These are phyloP conservation scores for Litoditis marina DNA, from an alignment of 2,888 invertebrate genomes.

Conservation along the genomic window DNA sequence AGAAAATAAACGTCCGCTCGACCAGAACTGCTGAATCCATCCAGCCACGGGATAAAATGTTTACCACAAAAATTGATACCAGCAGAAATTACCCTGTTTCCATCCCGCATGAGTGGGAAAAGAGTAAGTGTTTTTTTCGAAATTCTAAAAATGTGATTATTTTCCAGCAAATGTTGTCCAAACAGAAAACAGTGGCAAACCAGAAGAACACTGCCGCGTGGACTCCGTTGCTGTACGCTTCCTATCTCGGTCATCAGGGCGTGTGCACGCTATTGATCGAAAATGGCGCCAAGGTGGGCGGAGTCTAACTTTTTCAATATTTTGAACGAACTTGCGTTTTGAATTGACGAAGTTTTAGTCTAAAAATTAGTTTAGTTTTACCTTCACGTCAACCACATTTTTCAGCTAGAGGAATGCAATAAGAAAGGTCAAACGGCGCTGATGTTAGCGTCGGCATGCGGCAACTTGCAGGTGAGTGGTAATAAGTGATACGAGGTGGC, in stretches of 20 bases:
- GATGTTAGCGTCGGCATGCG: conserved; percentile 67
- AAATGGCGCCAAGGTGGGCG: conserved; percentile 73
- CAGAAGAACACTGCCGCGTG: conserved; percentile 71
- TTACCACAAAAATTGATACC: too few relatives aligned
- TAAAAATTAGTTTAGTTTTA: not conserved
- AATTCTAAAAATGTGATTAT: too few relatives aligned
- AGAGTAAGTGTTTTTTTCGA: too few relatives aligned
- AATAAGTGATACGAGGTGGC: too few relatives aligned
- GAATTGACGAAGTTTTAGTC: not conserved
- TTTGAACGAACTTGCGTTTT: not conserved
- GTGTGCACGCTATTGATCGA: conserved; percentile 79
- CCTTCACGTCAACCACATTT: not conserved
- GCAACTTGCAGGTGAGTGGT: conserved; percentile 64
- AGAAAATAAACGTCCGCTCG: too few relatives aligned
- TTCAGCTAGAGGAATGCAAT: conserved; percentile 45
- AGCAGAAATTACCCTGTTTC: too few relatives aligned
- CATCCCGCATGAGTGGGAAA: too few relatives aligned
- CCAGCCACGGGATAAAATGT: too few relatives aligned
- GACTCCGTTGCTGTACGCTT: conserved; percentile 93
- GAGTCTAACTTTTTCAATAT: not conserved
- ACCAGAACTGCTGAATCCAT: too few relatives aligned
- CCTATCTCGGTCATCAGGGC: conserved; percentile 85
- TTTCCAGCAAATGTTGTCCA: too few relatives aligned
- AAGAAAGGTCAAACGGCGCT: conserved; percentile 62
- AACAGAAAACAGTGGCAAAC: too few relatives aligned